These are phyloP conservation scores for Neostethus bicornis DNA, from an alignment of 2,797 vertebrate genomes.

Conservation along the genomic window DNA sequence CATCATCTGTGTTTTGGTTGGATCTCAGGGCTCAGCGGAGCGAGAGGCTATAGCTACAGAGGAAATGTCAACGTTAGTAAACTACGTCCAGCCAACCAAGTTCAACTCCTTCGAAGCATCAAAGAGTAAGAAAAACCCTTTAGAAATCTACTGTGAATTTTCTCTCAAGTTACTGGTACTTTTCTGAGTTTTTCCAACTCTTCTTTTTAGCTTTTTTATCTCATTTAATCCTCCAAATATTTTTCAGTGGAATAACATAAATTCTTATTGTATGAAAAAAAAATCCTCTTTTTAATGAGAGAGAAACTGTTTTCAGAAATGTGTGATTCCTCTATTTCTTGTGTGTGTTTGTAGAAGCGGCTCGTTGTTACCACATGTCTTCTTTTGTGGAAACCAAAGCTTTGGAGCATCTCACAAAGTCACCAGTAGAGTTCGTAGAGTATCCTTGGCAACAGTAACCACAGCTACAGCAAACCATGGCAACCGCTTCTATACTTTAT, in stretches of 20 bases:
- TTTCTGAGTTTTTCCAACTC: neutral
- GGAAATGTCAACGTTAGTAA: slow-evolving; percentile 99
- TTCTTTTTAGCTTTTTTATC: neutral
- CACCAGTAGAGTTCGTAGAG: slow-evolving; percentile 99
- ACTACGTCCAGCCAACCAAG: slow-evolving; percentile 97
- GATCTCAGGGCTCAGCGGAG: slow-evolving; percentile 89
- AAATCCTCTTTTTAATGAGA: neutral
- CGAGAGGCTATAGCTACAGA: slow-evolving; percentile 95
- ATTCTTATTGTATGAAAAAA: no score
- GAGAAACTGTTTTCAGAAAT: neutral
- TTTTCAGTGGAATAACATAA: no score
- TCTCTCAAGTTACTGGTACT: neutral
- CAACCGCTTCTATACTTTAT: slow-evolving; percentile 31
- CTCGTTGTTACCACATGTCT: slow-evolving; percentile 97
- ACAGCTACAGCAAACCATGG: slow-evolving; percentile 30
- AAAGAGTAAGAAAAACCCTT: slow-evolving; percentile 87
- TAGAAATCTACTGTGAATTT: neutral
- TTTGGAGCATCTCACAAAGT: slow-evolving; percentile 95
- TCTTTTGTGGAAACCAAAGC: slow-evolving; percentile 99
- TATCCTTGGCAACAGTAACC: slow-evolving; percentile 86
- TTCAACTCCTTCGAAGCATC: slow-evolving; percentile 96
- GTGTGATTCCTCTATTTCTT: slow-evolving; percentile 16
- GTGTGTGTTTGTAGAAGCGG: slow-evolving; percentile 82
- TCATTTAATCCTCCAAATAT: neutral
- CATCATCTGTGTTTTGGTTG: slow-evolving; percentile 16